Evolutionary conservation across 2,113 vertebrate genomes (phyloP), one percentile per base, ranked within the genome.

Genomic region (Gambusia affinis): DNA sequence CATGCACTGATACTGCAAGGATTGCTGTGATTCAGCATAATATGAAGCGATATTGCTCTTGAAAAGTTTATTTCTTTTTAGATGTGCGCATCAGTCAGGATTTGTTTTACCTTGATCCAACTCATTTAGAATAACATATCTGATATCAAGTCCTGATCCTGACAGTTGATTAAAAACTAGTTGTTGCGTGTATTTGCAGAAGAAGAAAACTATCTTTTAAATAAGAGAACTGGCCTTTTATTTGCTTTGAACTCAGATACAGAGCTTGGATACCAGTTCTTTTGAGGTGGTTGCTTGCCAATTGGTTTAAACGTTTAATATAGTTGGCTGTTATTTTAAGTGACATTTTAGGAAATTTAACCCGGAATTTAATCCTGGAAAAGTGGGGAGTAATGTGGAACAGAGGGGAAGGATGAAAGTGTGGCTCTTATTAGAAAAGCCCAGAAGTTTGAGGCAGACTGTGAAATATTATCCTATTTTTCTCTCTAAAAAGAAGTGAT

Each of bases 341-440:
- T 57, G 22, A 22, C 17, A 22, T 2, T 22, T 54, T 54, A 8
- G 1, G 7, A 54, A 54, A 19, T 54, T 54, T 7, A 19, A 54
- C 51, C 7, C 1, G 17, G 51, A 57, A n/a, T 57, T n/a, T 24
- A 57, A 57, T n/a, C 22, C 51, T n/a, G 51, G 51, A 57, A 57
- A 10, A n/a, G 51, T 57, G 24, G 19, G 47, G 19, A 8, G 2
- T 24, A 57, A 57, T 31, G 7, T 30, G 14, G 62, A 64, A 6
- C 17, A 1, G 17, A 10, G 28, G 22, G 31, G 19, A 35, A 22
- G 22, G 31, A 84, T 68, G 84, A 75, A n/a, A 73, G 78, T 78
- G 33, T 64, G 69, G 64, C 64, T 78, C 78, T n/a, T 74, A 67
- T 88, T 70, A 70, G 8, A 30, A 24, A 67, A 85, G 71, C 65